Base-by-base conservation (phyloP, 2,113 vertebrate species). In the Petrocephalus microphthalmus region DNA sequence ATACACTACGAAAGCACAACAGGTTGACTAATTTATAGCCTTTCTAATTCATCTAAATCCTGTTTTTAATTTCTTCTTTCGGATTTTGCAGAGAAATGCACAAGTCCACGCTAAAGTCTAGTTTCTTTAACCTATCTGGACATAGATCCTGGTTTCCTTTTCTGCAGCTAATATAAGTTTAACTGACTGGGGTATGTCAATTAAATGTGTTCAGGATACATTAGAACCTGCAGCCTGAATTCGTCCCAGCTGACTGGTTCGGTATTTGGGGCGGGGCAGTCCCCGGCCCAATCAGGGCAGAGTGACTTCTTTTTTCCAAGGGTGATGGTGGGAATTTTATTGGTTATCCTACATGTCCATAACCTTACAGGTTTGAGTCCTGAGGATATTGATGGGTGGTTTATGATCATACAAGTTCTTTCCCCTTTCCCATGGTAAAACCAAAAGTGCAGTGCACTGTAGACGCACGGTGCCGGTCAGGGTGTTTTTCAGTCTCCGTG, bases 401-500 rank as follows among this genome's bases (percentile, higher is more conserved):
- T 78, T 33, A 78, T 37, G 71, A 42, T 78, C 29, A 71, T 42
- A 42, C 71, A 19, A 33, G 15, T 74, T 74, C 15, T 37, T 17
- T 82, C 37, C 78, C 7, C 20, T 82, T 78, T 78, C 37, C 17
- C 29, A 42, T 5, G 1, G 78, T 82, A 82, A 82, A 45, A 22
- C 29, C 78, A 82, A 64, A 37, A 82, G 78, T 83, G 45, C 81
- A 83, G 81, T 49, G 81, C 81, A 83, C 81, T 83, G 81, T 87
- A 67, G 29, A 67, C 22, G 19, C 37, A 22, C 45, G 37, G 17
- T 25, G 13, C 54, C 45, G 17, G 42, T 45, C 33, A 29, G 45
- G 56, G 11, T 85, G n/a, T 54, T 33, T 81, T 81, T 81, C 42
- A 81, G 74, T 81, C 74, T 81, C 42, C 33, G n/a, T 57, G 20